These are phyloP conservation scores for Lethrus apterus DNA, from an alignment of 1,140 invertebrate genomes.

Conservation along the genomic window DNA sequence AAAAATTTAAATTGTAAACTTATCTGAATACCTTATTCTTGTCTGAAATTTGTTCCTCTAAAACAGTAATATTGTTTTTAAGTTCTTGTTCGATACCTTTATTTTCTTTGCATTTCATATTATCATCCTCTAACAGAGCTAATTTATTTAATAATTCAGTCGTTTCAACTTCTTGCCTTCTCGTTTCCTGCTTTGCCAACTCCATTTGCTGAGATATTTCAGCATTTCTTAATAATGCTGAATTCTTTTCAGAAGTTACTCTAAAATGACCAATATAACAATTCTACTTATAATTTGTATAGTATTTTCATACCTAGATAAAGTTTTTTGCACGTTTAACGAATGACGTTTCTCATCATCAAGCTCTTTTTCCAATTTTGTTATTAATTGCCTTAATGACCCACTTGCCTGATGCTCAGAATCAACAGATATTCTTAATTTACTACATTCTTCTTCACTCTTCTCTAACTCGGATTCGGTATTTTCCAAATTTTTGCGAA, in stretches of 20 bases:
- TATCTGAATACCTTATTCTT: slow-evolving; percentile 79
- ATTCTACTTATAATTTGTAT: too few species aligned
- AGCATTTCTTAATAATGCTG: slow-evolving; percentile 68
- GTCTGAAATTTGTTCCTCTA: slow-evolving; percentile 70
- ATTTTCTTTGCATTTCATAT: slow-evolving; percentile 43
- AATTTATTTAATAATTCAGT: slow-evolving; percentile 47
- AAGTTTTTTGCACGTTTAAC: slow-evolving; percentile 38
- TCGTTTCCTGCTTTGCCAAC: slow-evolving; percentile 61
- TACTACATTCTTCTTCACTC: slow-evolving; percentile 33
- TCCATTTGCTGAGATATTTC: slow-evolving; percentile 77
- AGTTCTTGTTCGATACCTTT: slow-evolving; percentile 51
- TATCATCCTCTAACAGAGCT: slow-evolving; percentile 42
- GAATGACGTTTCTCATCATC: slow-evolving; percentile 36
- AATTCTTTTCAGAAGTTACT: slow-evolving; percentile 67
- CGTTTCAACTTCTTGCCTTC: slow-evolving; percentile 55
- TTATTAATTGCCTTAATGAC: slow-evolving; percentile 31
- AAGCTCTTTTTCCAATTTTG: slow-evolving; percentile 36
- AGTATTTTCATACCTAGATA: slow-evolving; percentile 40
- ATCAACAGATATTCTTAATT: slow-evolving; percentile 33
- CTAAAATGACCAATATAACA: slow-evolving; percentile 29
- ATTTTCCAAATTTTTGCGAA: slow-evolving; percentile 38
- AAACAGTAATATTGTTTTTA: slow-evolving; percentile 52
- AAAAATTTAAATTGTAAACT: too few species aligned
- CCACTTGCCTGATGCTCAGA: slow-evolving; percentile 32
- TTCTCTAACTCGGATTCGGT: slow-evolving; percentile 36